phyloP scores from a whole-genome alignment of 2,797 vertebrate species.

The Sylvilagus floridanus region DNA sequence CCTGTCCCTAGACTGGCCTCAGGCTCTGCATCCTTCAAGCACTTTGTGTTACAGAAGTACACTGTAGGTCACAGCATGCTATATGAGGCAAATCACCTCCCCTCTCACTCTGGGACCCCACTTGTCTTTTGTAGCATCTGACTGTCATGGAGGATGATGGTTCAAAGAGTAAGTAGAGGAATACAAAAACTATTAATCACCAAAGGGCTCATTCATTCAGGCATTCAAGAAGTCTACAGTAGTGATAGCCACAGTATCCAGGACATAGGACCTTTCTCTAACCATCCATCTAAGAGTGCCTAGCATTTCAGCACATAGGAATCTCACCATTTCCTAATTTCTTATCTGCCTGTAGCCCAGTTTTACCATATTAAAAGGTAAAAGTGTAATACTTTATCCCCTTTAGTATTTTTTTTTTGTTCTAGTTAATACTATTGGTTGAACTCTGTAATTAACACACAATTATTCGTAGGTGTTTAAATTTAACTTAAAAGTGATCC shows the following conservation, averaged over 20 bases:
- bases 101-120: not conserved
- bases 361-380: too few relatives aligned
- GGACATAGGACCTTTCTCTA: too few relatives aligned
- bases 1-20: not conserved
- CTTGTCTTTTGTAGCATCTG: not conserved
- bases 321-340: not conserved
- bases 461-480: too few relatives aligned
- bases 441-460: too few relatives aligned
- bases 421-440: too few relatives aligned
- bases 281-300: not conserved
- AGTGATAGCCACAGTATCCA: fast-evolving
- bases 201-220: fast-evolving
- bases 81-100: too few relatives aligned
- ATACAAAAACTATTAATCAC: not conserved
- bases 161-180: not conserved
- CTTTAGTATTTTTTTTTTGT: too few relatives aligned
- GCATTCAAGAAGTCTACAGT: not conserved
- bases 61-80: not conserved
- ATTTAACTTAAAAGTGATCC: too few relatives aligned
- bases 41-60: fast-evolving
- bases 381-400: too few relatives aligned
- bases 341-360: not conserved
- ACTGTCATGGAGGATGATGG: not conserved
- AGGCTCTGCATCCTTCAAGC: not conserved
- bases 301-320: not conserved